Evolutionary conservation across 2,113 vertebrate species (phyloP).

Genomic region (Ageneiosus marmoratus): DNA sequence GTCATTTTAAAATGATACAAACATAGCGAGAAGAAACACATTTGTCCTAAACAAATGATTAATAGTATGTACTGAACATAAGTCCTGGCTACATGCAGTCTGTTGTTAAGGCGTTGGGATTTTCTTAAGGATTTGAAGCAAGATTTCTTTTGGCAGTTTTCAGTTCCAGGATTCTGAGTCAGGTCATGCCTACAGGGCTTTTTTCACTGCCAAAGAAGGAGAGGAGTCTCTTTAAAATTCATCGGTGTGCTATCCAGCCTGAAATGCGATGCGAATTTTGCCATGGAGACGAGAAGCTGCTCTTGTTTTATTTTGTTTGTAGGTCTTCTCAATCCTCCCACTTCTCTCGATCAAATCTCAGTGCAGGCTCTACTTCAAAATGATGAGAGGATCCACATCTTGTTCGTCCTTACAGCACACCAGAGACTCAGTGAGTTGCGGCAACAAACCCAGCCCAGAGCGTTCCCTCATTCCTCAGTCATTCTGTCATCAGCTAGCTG

Average conservation of each 20-base stretch:
- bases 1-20: neutral
- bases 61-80: neutral
- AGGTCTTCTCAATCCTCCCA: neutral
- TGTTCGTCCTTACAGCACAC: neutral
- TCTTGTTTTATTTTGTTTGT: neutral
- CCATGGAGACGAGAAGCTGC: neutral
- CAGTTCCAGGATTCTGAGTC: slow-evolving; percentile 12
- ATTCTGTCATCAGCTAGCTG: neutral
- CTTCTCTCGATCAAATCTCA: neutral
- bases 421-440: neutral
- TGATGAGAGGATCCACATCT: neutral
- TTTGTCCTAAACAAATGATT: neutral
- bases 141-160: neutral
- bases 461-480: neutral
- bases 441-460: neutral
- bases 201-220: neutral
- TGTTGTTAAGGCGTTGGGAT: slow-evolving; percentile 4
- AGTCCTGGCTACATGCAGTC: neutral
- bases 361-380: neutral
- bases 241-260: neutral
- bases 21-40: neutral
- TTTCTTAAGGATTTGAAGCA: neutral
- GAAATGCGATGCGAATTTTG: neutral
- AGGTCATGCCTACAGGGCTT: slow-evolving; percentile 8
- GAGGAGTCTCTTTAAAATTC: slow-evolving; percentile 14